phyloP scores from a whole-genome alignment of 1,140 invertebrate species.

The Chionoecetes opilio region DNA sequence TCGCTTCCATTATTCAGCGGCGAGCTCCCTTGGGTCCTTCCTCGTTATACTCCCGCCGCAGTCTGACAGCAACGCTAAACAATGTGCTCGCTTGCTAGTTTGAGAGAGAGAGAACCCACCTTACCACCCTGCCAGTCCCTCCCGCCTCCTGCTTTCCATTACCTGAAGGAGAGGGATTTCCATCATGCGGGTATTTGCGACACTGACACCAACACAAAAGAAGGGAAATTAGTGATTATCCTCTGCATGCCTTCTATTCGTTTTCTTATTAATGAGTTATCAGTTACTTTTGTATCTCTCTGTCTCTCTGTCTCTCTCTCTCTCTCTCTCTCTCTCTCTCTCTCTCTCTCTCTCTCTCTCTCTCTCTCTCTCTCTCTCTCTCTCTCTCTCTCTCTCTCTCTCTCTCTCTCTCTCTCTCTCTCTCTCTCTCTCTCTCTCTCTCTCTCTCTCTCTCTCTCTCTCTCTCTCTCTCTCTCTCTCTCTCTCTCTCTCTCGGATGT shows the following conservation, averaged over 20 bases:
- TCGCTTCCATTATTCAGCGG: background rate
- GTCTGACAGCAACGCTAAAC: background rate
- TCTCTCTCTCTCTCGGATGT: too few species aligned
- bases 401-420: background rate
- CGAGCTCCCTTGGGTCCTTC: background rate
- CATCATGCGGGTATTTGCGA: background rate
- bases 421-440: too few species aligned
- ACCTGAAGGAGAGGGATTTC: background rate
- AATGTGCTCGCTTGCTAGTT: slow-evolving; percentile 5
- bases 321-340: background rate
- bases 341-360: background rate
- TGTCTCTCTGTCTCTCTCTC: background rate
- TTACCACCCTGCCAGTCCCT: background rate
- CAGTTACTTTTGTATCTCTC: background rate
- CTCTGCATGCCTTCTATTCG: background rate
- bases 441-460: too few species aligned
- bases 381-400: slow-evolving; percentile 8
- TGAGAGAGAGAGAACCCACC: too few species aligned
- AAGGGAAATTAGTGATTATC: slow-evolving; percentile 12
- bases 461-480: too few species aligned
- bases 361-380: slow-evolving; percentile 3
- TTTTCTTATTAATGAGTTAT: background rate
- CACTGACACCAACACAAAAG: slow-evolving; percentile 5
- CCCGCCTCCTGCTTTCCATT: background rate
- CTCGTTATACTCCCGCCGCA: background rate